Evolutionary conservation across 2,888 invertebrate species (phyloP), one percentile per base, ranked within the genome.

Genomic region (Eumerus sabulonum): DNA sequence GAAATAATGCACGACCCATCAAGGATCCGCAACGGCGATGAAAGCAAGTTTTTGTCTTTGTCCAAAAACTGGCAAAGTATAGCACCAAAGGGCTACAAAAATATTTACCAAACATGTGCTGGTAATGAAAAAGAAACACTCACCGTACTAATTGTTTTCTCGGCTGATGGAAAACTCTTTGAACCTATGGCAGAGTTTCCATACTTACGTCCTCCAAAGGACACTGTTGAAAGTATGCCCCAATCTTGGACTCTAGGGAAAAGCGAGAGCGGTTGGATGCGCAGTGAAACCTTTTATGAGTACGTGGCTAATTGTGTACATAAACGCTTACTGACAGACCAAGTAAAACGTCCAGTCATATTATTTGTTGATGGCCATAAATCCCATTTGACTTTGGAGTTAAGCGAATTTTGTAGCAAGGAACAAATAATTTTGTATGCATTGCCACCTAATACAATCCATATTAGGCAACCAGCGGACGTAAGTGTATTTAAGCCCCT

Each of bases 61-160:
- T 64, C 70, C 14, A 82, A 70, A 53, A 64, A 76, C 27, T 72
- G 56, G 0, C 72, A 59, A 72, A 63, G 63, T 16, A 48, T 68
- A 44, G 72, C 68, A 1, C 62, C 76, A 0, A 76, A 54, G 40
- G 76, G 76, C 1, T 77, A 67, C 16, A 77, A 62, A 63, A 77
- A 77, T 18, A 67, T 67, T 19, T 77, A 72, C 9, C 50, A 66
- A 14, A 59, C 54, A 13, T 9, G 12, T 16, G 56, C 50, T 13
- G 71, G 51, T 13, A 71, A 54, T 50, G 71, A 77, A 62, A 67
- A 71, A 13, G 68, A 68, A n/a, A 59, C 63, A 0, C 9, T 73
- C n/a, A 68, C 76, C 40, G 68, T 68, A 9, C 19, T 70, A 1
- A 66, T 64, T n/a, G 64, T 70, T 59, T 70, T 70, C 14, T 71